Base-by-base conservation (phyloP, 2,113 vertebrate genomes). In the Lathamus discolor region DNA sequence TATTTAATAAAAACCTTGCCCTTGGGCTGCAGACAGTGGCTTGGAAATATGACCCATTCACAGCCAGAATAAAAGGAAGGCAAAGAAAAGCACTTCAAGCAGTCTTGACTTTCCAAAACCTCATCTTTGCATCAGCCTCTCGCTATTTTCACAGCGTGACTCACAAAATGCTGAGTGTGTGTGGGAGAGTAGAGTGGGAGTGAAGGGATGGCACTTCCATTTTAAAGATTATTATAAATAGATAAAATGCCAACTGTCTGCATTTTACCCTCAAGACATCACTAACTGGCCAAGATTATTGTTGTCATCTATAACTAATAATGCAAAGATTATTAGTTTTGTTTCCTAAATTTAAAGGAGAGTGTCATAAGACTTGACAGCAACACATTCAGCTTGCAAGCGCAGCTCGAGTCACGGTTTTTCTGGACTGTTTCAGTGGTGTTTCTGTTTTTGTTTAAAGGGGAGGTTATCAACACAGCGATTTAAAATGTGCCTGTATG, bases 121-220 rank as follows among this genome's bases (percentile, higher is more conserved):
- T 64, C 39, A 61, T 80, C 73, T 95, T 88, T 88, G 67, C 46
- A 89, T 84, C 86, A 84, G 62, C 57, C 27, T 90, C 80, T 72
- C 10, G 4, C 31, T 95, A 83, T 93, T 96, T 86, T 96, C 9
- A 6, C 72, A 90, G 82, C 28, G 64, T 97, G 95, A 97, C 86
- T 96, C 94, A 97, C 91, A 87, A 79, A 89, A 91, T 52, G 18
- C 62, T 89, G 77, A 81, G 78, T 54, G 81, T 76, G 67, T 94
- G 96, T 94, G 87, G 95, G 96, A 92, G 87, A 83, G 37, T 24
- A 85, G 78, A 90, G 88, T 77, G 43, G 86, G 93, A 96, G 80
- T 14, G 44, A 78, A 95, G 61, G 86, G 83, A 95, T 92, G 83
- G 73, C 52, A 17, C 80, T 96, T 86, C 86, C 83, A 52, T 88